Base-by-base conservation (phyloP, 2,113 vertebrate genomes). In the Megalops atlanticus region DNA sequence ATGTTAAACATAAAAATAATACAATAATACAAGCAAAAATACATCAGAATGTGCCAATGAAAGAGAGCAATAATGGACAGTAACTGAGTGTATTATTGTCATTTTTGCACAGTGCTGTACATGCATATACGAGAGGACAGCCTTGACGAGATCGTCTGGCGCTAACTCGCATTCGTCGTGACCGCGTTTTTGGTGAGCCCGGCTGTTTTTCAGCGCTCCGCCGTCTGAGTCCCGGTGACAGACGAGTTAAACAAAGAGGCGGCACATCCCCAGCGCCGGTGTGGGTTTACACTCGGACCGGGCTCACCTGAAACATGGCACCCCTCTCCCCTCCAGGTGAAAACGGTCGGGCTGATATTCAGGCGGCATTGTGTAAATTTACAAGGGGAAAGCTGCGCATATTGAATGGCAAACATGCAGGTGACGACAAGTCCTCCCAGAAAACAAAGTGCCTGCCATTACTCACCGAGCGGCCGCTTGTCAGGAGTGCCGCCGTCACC, bases 221-320 rank as follows among this genome's bases (percentile, higher is more conserved):
- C 78, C 47, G 43, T 87, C 85, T 78, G 79, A 49, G 80, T 85
- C 83, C 89, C 85, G 86, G 75, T 86, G 89, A 90, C 85, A 91
- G 89, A 85, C 72, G 78, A 54, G 82, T 39, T 71, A 40, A 81
- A 86, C 89, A 91, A 89, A 90, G 89, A 87, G 87, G 33, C 86
- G 33, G 84, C 77, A 75, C 87, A 84, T 85, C 90, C 88, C 86
- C 35, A 12, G 87, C 81, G 85, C 83, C 2, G 88, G 90, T 92
- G 88, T 93, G 92, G 84, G 89, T 88, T 93, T 93, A 91, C 92
- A 84, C 88, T 88, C 85, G 89, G 87, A 89, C 87, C 83, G 87
- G 91, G 91, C 91, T 92, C 92, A 92, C 75, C 88, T 92, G 93
- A 92, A 94, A 94, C 92, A 84, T 80, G 31, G 91, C 93, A 94